A percentile compares a stretch with the other conserved stretches of the same genome.
These are phyloP conservation scores for Melospiza georgiana DNA, from an alignment of 2,113 vertebrate species.

Conservation along the genomic window DNA sequence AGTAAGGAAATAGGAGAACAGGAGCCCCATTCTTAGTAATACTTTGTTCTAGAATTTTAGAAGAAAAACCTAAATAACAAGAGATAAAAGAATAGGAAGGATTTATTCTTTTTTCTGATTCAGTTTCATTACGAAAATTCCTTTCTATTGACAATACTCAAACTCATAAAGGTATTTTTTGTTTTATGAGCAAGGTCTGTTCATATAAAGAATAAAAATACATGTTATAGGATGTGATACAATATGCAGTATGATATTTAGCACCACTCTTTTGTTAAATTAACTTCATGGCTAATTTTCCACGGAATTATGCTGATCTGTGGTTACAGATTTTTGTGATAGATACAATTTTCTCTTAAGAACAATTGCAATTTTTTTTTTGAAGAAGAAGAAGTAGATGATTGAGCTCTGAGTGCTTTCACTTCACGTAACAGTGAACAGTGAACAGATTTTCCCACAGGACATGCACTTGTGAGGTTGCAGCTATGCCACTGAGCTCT, in stretches of 20 bases:
- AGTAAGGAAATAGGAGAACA: background rate
- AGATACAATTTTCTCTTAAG: background rate
- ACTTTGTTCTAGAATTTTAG: background rate
- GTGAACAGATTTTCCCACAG: background rate
- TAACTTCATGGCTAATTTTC: background rate
- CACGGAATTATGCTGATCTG: background rate
- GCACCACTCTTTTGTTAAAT: background rate
- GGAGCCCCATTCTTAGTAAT: background rate
- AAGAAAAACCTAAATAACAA: background rate
- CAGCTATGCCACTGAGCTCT: background rate
- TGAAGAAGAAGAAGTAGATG: background rate
- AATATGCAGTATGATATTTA: background rate
- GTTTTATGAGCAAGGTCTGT: background rate
- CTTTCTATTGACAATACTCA: background rate
- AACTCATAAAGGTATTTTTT: background rate
- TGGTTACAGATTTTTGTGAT: background rate
- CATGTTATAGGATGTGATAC: fast-evolving
- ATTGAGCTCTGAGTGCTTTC: background rate
- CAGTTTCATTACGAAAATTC: background rate
- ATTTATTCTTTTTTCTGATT: background rate
- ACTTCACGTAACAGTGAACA: background rate
- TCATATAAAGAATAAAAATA: background rate
- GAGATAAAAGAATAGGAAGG: background rate
- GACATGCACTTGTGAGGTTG: background rate
- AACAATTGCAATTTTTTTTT: background rate